Evolutionary conservation across 53 echinoderm and acorn worm species (phyloP).

Genomic region (Arbacia lixula): DNA sequence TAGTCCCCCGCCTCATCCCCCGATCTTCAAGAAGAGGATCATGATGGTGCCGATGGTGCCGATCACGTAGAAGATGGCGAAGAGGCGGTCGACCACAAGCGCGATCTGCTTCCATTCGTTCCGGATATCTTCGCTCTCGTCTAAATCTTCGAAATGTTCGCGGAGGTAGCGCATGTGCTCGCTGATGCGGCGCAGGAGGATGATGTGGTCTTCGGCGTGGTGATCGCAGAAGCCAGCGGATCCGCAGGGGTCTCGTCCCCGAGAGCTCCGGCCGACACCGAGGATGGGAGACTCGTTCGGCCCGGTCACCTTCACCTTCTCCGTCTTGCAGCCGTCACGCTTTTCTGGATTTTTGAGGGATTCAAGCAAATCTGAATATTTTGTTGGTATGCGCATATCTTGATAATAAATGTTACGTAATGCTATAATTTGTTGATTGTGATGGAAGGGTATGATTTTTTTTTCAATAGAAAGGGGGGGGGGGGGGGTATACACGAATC

Average conservation of each 20-base stretch:
- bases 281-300: slow-evolving; percentile 51
- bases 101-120: slow-evolving; percentile 96
- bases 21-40: slow-evolving; percentile 65
- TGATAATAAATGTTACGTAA: too few relatives aligned
- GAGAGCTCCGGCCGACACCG: slow-evolving; percentile 14
- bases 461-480: too few relatives aligned
- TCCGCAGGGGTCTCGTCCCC: not conserved
- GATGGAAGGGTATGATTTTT: too few relatives aligned
- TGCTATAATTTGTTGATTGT: too few relatives aligned
- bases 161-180: slow-evolving; percentile 72
- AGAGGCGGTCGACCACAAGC: slow-evolving; percentile 82
- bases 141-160: slow-evolving; percentile 78
- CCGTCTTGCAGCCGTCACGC: slow-evolving; percentile 9
- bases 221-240: slow-evolving; percentile 19
- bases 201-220: slow-evolving; percentile 62
- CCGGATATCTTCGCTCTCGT: slow-evolving; percentile 68
- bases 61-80: slow-evolving; percentile 89
- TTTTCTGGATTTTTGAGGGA: not conserved
- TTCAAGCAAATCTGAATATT: too few relatives aligned
- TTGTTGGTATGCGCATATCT: too few relatives aligned
- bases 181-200: slow-evolving; percentile 72
- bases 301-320: slow-evolving; percentile 33
- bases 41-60: slow-evolving; percentile 79
- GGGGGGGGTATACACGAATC: too few relatives aligned
- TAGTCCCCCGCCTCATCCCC: not conserved